Conservation (phyloP, 2,797 vertebrate genomes). For the Sandelia bainsii region DNA sequence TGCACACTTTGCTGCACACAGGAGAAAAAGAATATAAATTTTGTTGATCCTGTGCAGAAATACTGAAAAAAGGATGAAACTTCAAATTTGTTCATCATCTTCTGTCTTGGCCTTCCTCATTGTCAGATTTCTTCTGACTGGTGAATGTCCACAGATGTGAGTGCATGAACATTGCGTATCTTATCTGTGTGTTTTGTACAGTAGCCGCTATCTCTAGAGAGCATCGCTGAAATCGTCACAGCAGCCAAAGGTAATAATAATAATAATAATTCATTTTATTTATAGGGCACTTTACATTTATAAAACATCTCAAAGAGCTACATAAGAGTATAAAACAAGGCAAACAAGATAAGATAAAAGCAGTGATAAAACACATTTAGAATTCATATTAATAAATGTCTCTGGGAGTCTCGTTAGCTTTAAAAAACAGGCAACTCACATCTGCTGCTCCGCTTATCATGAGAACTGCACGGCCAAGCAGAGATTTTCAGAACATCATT, state of each 20-base stretch:
- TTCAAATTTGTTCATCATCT: no score
- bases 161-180: neutral
- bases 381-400: no score
- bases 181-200: conserved; percentile 16
- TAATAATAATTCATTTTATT: no score
- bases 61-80: no score
- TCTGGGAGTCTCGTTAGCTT: conserved; percentile 4
- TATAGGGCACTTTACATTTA: no score
- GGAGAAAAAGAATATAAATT: neutral
- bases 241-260: no score
- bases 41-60: neutral
- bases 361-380: no score
- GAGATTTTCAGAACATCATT: conserved; percentile 46
- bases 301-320: no score
- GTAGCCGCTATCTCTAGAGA: neutral
- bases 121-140: conserved; percentile 4
- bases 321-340: no score
- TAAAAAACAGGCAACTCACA: conserved; percentile 32
- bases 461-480: conserved; percentile 44
- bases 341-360: no score
- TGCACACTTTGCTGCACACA: no score
- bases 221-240: conserved; percentile 8
- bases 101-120: neutral
- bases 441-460: conserved; percentile 61
- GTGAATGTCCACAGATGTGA: conserved; percentile 10